Evolutionary conservation across 2,797 vertebrate genomes (phyloP).

Genomic region (Alcedo atthis): DNA sequence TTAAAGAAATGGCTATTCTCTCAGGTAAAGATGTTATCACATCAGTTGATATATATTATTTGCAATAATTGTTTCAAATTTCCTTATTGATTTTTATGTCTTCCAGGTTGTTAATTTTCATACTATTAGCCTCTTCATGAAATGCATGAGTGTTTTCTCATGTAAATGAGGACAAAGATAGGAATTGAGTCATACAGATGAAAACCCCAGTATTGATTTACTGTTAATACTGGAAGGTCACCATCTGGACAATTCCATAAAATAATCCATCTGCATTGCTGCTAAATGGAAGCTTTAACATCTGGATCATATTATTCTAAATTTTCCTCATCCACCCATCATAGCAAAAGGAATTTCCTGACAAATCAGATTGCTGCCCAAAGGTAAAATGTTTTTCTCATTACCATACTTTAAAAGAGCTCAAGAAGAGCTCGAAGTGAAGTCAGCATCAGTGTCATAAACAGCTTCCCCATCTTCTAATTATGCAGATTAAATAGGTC

Average conservation of each 20-base stretch:
- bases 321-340: slow-evolving; percentile 68
- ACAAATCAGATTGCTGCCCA: slow-evolving; percentile 72
- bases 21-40: neutral
- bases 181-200: neutral
- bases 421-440: slow-evolving; percentile 52
- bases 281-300: slow-evolving; percentile 50
- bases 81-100: slow-evolving; percentile 44
- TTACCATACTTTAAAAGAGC: slow-evolving; percentile 47
- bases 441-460: slow-evolving; percentile 40
- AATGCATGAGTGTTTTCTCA: neutral
- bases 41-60: neutral
- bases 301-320: slow-evolving; percentile 72
- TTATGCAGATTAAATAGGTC: slow-evolving; percentile 32
- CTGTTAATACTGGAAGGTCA: slow-evolving; percentile 71
- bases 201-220: slow-evolving; percentile 24
- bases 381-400: slow-evolving; percentile 71
- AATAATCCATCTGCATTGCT: slow-evolving; percentile 63
- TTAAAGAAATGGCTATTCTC: neutral
- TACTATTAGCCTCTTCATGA: slow-evolving; percentile 31
- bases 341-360: slow-evolving; percentile 76
- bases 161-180: slow-evolving; percentile 55
- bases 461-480: slow-evolving; percentile 46
- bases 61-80: slow-evolving; percentile 33
- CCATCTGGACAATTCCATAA: slow-evolving; percentile 68
- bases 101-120: slow-evolving; percentile 54